phyloP scores from a whole-genome alignment of 2,797 vertebrate species.

The Enteromius viviparus region DNA sequence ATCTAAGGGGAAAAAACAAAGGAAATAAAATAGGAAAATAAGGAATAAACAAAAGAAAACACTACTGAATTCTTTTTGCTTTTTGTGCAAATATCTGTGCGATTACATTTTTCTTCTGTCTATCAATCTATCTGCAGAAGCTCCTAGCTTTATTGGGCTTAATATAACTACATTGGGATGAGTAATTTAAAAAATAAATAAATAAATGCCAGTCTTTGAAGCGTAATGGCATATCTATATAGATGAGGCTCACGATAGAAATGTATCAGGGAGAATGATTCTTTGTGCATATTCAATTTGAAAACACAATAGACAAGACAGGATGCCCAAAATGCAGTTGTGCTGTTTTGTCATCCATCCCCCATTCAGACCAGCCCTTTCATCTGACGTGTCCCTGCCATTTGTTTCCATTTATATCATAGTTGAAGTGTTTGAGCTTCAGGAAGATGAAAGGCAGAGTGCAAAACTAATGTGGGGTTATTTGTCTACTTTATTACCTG shows the following conservation, averaged over 20 bases:
- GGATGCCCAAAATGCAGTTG: slow-evolving; percentile 17
- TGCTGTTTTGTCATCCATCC: slow-evolving; percentile 6
- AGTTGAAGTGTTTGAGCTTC: slow-evolving; percentile 9
- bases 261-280: not conserved
- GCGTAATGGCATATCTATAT: not conserved
- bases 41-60: not conserved
- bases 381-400: slow-evolving; percentile 13
- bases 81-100: not conserved
- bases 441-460: slow-evolving; percentile 22
- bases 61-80: too few relatives aligned
- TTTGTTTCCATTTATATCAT: slow-evolving; percentile 37
- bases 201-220: not conserved
- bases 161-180: not conserved
- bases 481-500: not conserved
- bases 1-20: not conserved
- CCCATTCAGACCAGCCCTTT: slow-evolving; percentile 11
- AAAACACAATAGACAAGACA: slow-evolving; percentile 13
- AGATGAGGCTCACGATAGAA: not conserved
- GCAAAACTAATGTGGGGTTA: slow-evolving; percentile 24
- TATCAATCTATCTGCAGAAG: not conserved
- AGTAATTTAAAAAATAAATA: not conserved
- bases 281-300: slow-evolving; percentile 16
- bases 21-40: not conserved
- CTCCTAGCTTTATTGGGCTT: not conserved
- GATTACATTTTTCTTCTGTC: not conserved